Base-by-base conservation (phyloP, 1,140 invertebrate species). In the Popillia japonica region DNA sequence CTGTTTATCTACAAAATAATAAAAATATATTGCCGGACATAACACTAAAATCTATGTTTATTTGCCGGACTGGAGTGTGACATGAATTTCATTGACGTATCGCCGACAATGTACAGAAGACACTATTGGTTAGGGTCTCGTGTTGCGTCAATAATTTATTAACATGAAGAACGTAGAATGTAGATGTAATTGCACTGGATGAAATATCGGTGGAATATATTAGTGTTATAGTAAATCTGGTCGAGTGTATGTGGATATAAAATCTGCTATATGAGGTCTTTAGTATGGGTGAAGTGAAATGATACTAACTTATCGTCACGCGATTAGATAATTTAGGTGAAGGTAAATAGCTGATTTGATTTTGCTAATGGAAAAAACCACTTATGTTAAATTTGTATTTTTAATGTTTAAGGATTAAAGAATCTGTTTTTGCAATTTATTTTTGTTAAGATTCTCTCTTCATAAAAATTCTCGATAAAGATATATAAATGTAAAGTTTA, bases 1-100 rank as follows among this genome's bases (percentile, higher is more conserved):
- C 61, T 17, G 61, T 68, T 34, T 68, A 68, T 68, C 61, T 68
- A 68, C 22, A 22, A 68, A 17, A 9, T 22, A 68, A 68, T 68
- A 68, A 68, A 68, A 68, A 68, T 68, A 68, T 68, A 22, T 68
- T 22, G 61, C 22, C 61, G 61, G 22, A 9, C 61, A 34, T 68
- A 68, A 68, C 61, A 68, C 22, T 68, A 68, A 68, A 68, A 68
- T 34, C 61, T 68, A 68, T 68, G 61, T 68, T 68, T 68, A 68
- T 34, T 27, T 68, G 8, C 61, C 20, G 11, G 61, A 68, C 17
- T 55, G 17, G 61, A 68, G 61, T 68, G 61, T 14, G 61, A 34
- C 61, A 68, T 68, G 61, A 55, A 55, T 55, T 55, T 17, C 14
- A 55, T 55, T 17, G 61, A 68, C 27, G 11, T 68, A 27, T 10